phyloP scores from a whole-genome alignment of 2,888 invertebrate genomes.

The Phasia obesa region DNA sequence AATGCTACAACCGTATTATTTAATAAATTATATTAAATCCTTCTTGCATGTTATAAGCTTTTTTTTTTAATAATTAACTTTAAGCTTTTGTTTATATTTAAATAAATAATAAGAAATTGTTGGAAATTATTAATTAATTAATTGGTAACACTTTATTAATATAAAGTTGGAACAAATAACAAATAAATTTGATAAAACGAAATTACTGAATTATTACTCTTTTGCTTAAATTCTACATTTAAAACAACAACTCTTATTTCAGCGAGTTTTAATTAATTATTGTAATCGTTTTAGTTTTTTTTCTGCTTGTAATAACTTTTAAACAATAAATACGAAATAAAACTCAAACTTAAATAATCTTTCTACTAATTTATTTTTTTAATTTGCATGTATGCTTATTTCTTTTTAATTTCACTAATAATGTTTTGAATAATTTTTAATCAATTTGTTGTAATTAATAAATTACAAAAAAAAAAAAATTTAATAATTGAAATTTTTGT shows the following conservation, averaged over 20 bases:
- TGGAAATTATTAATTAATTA: not conserved
- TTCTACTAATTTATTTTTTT: constrained; percentile 18
- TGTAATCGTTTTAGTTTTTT: constrained; percentile 22
- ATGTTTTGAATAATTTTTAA: not conserved
- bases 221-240: not conserved
- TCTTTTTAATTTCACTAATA: constrained; percentile 17
- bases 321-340: constrained; percentile 32
- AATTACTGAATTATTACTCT: constrained; percentile 6
- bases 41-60: constrained; percentile 39
- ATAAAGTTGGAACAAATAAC: not conserved
- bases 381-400: constrained; percentile 44
- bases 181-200: not conserved
- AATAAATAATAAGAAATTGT: not conserved
- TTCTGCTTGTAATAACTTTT: constrained; percentile 39
- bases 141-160: too few relatives aligned
- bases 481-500: too few relatives aligned
- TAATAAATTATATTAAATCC: constrained; percentile 3
- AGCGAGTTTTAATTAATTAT: constrained; percentile 29
- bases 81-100: constrained; percentile 39
- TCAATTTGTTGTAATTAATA: constrained; percentile 31
- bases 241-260: constrained; percentile 32
- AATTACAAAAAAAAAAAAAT: constrained; percentile 28
- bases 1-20: not conserved
- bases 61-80: constrained; percentile 1
- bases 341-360: constrained; percentile 17